Base-by-base conservation (phyloP, 2,113 vertebrate species). In the Antechinus stuartii region DNA sequence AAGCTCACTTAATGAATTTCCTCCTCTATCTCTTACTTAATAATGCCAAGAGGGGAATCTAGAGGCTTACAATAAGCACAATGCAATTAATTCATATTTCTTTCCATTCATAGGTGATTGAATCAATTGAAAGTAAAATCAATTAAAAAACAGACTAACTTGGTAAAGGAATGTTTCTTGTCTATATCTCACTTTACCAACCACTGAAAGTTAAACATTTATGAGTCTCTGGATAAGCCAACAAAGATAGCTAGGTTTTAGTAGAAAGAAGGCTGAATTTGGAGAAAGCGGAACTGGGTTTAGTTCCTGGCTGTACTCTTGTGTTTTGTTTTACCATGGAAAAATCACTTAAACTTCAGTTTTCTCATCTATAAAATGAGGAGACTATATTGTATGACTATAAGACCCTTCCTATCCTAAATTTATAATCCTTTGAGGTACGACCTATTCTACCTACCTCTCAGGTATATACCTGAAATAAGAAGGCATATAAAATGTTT, bases 181-280 rank as follows among this genome's bases (percentile, higher is more conserved):
- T 96, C 92, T 96, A 30, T 11, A 42, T 91, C 47, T 95, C n/a
- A 93, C 91, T 89, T 97, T 94, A 76, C 25, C 93, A 91, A 94
- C 2, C 11, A 35, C 14, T 68, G 27, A 57, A 30, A 68, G 57
- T 68, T 68, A 35, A 68, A 68, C 27, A 68, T 68, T 68, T 68
- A 68, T 92, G 16, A 96, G 92, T 95, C 92, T 92, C 61, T 49
- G n/a, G 89, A 97, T 91, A 90, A 94, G 30, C 35, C 96, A 96
- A 97, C 46, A 76, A 24, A 94, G 54, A 53, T 97, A 90, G 0
- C 26, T 50, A 96, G 1, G 11, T 93, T 68, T 68, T 14, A 35
- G 57, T 14, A 11, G 27, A 35, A 68, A 68, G 30, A 68, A 68
- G 30, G 27, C 2, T 68, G 57, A 11, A 68, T 68, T 35, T 68